Conservation (phyloP, 1,140 invertebrate species). For the Lerema accius region DNA sequence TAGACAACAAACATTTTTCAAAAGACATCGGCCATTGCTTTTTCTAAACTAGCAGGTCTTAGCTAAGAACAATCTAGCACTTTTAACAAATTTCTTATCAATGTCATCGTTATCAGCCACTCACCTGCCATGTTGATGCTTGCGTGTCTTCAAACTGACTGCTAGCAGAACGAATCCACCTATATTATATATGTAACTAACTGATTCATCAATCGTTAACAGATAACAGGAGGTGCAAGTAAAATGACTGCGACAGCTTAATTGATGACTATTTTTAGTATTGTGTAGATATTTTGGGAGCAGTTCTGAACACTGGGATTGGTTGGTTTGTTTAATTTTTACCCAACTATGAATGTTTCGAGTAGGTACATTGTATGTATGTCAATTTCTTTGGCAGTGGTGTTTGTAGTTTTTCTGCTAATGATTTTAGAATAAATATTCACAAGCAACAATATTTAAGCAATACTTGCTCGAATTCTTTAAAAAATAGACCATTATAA, state of each 20-base stretch:
- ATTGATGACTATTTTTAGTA: not conserved
- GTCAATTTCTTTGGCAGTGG: too few relatives aligned
- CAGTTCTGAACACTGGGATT: too few relatives aligned
- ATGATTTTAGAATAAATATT: too few relatives aligned
- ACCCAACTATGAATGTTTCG: too few relatives aligned
- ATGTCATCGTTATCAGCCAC: conserved; percentile 33
- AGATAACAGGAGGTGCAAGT: conserved; percentile 17
- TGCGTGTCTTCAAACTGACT: conserved; percentile 27
- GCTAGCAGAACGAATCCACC: not conserved
- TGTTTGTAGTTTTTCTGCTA: too few relatives aligned
- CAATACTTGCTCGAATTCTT: too few relatives aligned
- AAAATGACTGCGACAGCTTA: conserved; percentile 7
- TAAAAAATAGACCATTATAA: too few relatives aligned
- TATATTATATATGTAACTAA: conserved; percentile 28
- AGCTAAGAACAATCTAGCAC: conserved; percentile 23
- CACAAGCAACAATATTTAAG: too few relatives aligned
- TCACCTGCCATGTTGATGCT: conserved; percentile 42
- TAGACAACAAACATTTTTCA: conserved; percentile 25
- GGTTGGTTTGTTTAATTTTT: too few relatives aligned
- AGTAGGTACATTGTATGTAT: too few relatives aligned
- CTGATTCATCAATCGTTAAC: conserved; percentile 28
- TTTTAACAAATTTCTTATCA: conserved; percentile 31
- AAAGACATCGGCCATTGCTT: conserved; percentile 21
- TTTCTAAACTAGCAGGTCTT: conserved; percentile 13
- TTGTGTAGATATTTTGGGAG: too few relatives aligned